Conservation (phyloP, 1,140 invertebrate genomes). For the Drosophila kepulauana region DNA sequence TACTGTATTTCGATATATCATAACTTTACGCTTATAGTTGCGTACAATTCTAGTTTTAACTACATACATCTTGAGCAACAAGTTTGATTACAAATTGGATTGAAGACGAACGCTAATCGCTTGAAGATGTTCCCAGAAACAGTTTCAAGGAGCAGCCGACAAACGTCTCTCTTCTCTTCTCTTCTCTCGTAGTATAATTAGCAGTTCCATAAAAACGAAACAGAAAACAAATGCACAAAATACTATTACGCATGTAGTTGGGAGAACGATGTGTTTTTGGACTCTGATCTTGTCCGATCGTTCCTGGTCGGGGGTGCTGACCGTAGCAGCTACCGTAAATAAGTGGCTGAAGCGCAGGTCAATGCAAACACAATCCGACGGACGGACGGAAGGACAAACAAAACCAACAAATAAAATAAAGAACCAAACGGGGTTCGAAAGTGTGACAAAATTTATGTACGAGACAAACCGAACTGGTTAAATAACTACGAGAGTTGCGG, state of each 20-base stretch:
- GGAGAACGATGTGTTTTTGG: conserved; percentile 11
- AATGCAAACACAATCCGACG: conserved; percentile 33
- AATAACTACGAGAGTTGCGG: neutral
- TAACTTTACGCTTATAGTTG: no score
- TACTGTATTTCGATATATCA: no score
- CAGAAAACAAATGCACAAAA: conserved; percentile 46
- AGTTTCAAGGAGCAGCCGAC: conserved; percentile 14
- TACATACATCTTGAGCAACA: neutral
- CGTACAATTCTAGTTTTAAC: no score
- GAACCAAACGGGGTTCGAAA: conserved; percentile 20
- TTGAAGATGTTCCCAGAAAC: conserved; percentile 25
- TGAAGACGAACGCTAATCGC: conserved; percentile 4
- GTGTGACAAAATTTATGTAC: conserved; percentile 36
- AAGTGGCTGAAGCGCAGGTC: conserved; percentile 39
- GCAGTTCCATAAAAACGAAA: conserved; percentile 67
- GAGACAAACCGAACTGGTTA: conserved; percentile 3
- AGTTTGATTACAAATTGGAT: neutral
- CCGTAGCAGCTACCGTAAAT: conserved; percentile 37
- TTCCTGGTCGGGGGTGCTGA: conserved; percentile 16
- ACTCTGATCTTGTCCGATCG: conserved; percentile 60
- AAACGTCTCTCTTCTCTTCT: conserved; percentile 7
- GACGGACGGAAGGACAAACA: neutral
- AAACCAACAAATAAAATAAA: conserved; percentile 1
- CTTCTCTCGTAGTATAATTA: conserved; percentile 49
- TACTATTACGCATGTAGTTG: conserved; percentile 18